Base-by-base conservation (phyloP, 2,797 vertebrate species). In the Sebastes trivittatus region DNA sequence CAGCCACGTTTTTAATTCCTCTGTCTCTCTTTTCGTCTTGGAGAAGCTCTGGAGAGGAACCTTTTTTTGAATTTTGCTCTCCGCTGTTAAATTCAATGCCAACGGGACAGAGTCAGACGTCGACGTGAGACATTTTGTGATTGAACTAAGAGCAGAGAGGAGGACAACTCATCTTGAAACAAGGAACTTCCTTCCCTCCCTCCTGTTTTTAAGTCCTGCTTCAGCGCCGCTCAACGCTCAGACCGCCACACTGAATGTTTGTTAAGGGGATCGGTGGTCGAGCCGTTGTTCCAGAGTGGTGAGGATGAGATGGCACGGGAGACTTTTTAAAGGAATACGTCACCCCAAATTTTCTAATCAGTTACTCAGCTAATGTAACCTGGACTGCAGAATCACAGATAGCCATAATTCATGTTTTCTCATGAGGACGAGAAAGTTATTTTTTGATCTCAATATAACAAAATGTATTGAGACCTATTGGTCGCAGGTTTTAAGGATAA, bases 11-110 rank as follows among this genome's bases (percentile, higher is more conserved):
- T 81, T 68, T 5, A 55, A 59, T 63, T 72, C 72, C 74, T 78
- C 77, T 55, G 59, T 64, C 60, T 70, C 52, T 68, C 30, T 62
- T 59, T 59, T 65, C 5, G 7, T 36, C 65, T 1, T 62, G 30
- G 36, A 68, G 22, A 42, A 61, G 23, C 46, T 38, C 75, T 3
- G 67, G 18, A 75, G 77, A 83, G 56, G 52, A 78, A 64, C 63
- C 52, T 5, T 65, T 54, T 79, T 79, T 66, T 7, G 11, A 68
- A 38, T 66, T 82, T 78, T 76, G 13, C 34, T 84, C 66, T 81
- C 52, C 38, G 2, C 20, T n/a, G 36, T 72, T 32, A 23, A 73
- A 67, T 60, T 59, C 2, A 8, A 68, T 22, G 80, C 61, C 75
- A 76, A 52, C 71, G 7, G 76, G 80, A 84, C 32, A 11, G 67